phyloP scores from a whole-genome alignment of 2,797 vertebrate species.

The Merluccius polli region DNA sequence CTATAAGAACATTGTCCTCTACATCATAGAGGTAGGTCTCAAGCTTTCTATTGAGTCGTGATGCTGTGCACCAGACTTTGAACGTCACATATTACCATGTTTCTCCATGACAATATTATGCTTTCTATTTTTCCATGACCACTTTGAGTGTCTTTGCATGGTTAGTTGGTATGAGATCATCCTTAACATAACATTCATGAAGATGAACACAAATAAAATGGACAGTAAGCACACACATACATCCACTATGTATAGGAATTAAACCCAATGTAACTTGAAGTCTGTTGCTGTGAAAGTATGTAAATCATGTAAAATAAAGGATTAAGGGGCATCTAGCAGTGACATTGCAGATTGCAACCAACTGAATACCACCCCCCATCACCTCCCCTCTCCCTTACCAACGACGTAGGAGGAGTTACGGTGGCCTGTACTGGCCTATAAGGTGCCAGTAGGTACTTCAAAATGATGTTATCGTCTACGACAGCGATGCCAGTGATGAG shows the following conservation, averaged over 20 bases:
- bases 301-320: no score
- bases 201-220: conserved; percentile 12
- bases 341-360: no score
- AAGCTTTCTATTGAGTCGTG: background rate
- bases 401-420: no score
- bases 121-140: conserved; percentile 51
- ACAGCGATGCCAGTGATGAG: no score
- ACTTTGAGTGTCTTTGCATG: conserved; percentile 32
- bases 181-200: conserved; percentile 25
- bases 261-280: conserved; percentile 30
- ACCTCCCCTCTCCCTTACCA: no score
- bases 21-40: conserved; percentile 82
- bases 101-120: conserved; percentile 37
- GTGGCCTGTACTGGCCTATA: no score
- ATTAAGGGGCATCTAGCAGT: no score
- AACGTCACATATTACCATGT: conserved; percentile 29
- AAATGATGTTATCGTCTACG: no score
- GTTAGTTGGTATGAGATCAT: conserved; percentile 30
- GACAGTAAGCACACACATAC: background rate
- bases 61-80: conserved; percentile 9
- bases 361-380: no score
- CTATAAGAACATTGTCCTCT: conserved; percentile 96
- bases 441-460: no score
- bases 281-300: conserved; percentile 11
- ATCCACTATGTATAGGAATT: conserved; percentile 25